phyloP scores from a whole-genome alignment of 2,113 vertebrate genomes.

The Phalacrocorax carbo region DNA sequence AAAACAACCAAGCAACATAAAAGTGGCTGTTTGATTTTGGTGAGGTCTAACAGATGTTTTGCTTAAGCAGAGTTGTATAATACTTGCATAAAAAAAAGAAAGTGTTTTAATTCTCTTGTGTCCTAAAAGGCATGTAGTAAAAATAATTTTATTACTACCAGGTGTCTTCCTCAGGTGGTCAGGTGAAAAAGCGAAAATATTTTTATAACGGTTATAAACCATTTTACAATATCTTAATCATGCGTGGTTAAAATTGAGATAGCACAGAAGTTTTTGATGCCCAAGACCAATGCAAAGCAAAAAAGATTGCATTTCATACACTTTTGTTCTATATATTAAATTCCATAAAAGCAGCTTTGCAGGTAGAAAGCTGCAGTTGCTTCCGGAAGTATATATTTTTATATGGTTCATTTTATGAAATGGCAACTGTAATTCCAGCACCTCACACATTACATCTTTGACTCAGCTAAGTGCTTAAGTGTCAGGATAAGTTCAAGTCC shows the following conservation, averaged over 20 bases:
- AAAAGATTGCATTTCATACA: neutral
- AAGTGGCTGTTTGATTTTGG: neutral
- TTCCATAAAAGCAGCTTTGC: neutral
- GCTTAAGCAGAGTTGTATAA: neutral
- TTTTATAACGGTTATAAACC: constrained; percentile 62
- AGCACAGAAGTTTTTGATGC: neutral
- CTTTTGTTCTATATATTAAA: constrained; percentile 8
- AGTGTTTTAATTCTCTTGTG: neutral
- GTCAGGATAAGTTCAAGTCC: neutral
- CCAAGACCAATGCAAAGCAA: neutral
- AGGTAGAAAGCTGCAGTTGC: constrained; percentile 37
- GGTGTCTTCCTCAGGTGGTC: constrained; percentile 29
- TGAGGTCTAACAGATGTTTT: constrained; percentile 6
- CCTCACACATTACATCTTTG: neutral
- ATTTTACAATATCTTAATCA: constrained; percentile 51
- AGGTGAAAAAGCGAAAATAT: constrained; percentile 56
- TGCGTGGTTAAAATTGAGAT: neutral
- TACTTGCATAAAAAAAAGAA: constrained; percentile 6
- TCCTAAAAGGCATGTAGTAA: constrained; percentile 23
- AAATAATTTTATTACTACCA: constrained; percentile 37
- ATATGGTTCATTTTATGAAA: neutral
- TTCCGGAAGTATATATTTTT: neutral
- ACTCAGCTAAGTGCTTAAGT: neutral
- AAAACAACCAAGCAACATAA: neutral
- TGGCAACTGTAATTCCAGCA: neutral